phyloP scores from a whole-genome alignment of 1,140 invertebrate species.

The Anoplophora glabripennis region DNA sequence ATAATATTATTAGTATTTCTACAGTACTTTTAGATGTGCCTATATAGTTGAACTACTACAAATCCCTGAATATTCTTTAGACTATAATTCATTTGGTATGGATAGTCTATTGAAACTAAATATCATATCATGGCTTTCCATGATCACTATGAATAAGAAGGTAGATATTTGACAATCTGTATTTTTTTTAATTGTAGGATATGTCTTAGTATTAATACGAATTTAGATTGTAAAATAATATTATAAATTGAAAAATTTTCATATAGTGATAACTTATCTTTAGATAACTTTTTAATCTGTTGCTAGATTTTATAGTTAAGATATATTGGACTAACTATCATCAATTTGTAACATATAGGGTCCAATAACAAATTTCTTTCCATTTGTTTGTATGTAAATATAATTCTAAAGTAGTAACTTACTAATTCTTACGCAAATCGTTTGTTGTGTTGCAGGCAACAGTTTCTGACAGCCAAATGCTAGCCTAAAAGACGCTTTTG shows the following conservation, averaged over 20 bases:
- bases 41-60: background rate
- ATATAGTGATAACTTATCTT: background rate
- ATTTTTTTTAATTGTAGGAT: conserved; percentile 6
- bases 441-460: too few relatives aligned
- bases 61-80: background rate
- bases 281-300: conserved; percentile 4
- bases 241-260: background rate
- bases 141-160: background rate
- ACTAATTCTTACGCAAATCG: too few relatives aligned
- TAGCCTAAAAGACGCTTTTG: too few relatives aligned
- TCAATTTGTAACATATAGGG: background rate
- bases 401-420: too few relatives aligned
- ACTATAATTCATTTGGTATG: background rate
- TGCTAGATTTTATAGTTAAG: background rate
- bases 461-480: too few relatives aligned
- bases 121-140: background rate
- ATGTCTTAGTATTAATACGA: conserved; percentile 6
- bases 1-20: background rate
- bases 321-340: conserved; percentile 7
- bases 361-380: conserved; percentile 10
- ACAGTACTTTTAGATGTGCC: background rate
- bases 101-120: background rate
- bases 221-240: background rate
- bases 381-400: background rate
- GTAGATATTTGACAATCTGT: conserved; percentile 11